These are phyloP conservation scores for Pterostichus niger DNA, from an alignment of 2,888 invertebrate genomes.

Conservation along the genomic window DNA sequence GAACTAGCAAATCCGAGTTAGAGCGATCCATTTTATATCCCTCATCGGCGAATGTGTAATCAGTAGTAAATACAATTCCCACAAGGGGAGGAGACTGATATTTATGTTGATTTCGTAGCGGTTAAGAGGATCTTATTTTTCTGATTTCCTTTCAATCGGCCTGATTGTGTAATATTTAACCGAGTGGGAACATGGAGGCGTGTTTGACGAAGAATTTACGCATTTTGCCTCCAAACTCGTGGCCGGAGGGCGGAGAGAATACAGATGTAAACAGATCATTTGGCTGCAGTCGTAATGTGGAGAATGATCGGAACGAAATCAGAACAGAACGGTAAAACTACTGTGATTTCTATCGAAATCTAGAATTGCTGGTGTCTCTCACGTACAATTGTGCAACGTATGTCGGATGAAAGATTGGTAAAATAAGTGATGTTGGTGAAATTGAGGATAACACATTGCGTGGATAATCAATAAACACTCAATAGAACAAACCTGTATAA, in stretches of 20 bases:
- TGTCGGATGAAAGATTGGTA: too few relatives aligned
- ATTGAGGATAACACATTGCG: too few relatives aligned
- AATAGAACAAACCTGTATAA: too few relatives aligned
- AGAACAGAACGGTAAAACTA: too few relatives aligned
- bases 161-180: conserved; percentile 66
- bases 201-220: conserved; percentile 13
- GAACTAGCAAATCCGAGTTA: not conserved
- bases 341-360: too few relatives aligned
- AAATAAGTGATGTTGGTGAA: too few relatives aligned
- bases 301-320: not conserved
- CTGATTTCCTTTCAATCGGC: conserved; percentile 54
- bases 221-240: not conserved
- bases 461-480: too few relatives aligned
- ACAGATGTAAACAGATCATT: conserved; percentile 4
- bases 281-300: not conserved
- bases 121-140: conserved; percentile 53
- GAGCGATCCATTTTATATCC: conserved; percentile 38
- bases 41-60: conserved; percentile 34
- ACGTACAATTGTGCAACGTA: too few relatives aligned
- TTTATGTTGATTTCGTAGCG: conserved; percentile 50
- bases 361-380: too few relatives aligned
- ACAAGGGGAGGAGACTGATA: conserved; percentile 12
- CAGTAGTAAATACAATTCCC: conserved; percentile 11
- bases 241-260: not conserved
- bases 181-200: conserved; percentile 27